Conservation (phyloP, 2,888 invertebrate genomes). For the Yponomeuta cagnagella region DNA sequence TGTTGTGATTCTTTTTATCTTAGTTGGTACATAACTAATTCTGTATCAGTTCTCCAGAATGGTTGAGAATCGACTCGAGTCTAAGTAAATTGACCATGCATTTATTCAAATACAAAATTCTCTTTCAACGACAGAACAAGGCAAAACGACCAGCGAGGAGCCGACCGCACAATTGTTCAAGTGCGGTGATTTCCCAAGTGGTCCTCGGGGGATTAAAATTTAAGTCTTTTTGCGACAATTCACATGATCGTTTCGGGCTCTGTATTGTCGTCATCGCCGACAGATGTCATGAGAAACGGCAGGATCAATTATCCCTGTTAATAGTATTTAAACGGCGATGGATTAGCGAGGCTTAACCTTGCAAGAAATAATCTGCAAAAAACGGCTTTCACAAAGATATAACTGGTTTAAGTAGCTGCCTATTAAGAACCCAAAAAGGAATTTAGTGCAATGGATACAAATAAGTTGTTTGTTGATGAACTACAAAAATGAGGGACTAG, state of each 20-base stretch:
- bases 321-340: not conserved
- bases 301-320: not conserved
- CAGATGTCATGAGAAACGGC: not conserved
- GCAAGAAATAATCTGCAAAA: not conserved
- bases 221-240: slow-evolving; percentile 24
- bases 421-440: too few relatives aligned
- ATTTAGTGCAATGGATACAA: too few relatives aligned
- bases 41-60: too few relatives aligned
- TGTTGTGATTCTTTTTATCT: too few relatives aligned
- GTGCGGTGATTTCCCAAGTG: slow-evolving; percentile 32
- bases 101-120: not conserved
- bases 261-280: not conserved
- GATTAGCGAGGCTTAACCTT: not conserved
- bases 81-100: too few relatives aligned
- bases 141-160: not conserved
- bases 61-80: too few relatives aligned
- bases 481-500: too few relatives aligned
- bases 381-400: not conserved
- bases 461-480: too few relatives aligned
- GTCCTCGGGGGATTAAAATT: slow-evolving; percentile 36
- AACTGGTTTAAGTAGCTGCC: too few relatives aligned
- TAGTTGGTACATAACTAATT: too few relatives aligned
- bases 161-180: slow-evolving; percentile 27
- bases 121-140: not conserved
- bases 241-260: not conserved